phyloP scores from a whole-genome alignment of 2,888 invertebrate genomes.

The Tanytarsus gracilentus region DNA sequence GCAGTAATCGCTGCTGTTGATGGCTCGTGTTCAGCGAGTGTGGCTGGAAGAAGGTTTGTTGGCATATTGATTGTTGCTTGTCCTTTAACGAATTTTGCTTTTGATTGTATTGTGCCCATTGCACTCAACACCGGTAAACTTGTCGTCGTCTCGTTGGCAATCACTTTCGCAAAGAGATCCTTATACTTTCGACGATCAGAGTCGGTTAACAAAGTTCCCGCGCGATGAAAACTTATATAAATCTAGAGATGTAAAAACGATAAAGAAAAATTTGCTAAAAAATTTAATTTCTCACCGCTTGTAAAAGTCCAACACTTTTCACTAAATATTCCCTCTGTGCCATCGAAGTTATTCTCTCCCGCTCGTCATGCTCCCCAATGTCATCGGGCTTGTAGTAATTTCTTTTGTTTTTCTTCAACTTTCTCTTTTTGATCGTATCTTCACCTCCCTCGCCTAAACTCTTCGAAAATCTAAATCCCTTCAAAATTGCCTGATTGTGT shows the following conservation, averaged over 20 bases:
- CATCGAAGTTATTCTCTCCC: constrained; percentile 54
- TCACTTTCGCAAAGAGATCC: constrained; percentile 30
- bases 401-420: constrained; percentile 35
- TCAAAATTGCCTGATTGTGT: constrained; percentile 29
- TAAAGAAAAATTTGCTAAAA: not conserved
- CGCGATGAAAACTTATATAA: constrained; percentile 35
- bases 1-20: not conserved
- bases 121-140: not conserved
- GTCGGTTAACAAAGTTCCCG: constrained; percentile 37
- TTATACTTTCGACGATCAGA: constrained; percentile 38
- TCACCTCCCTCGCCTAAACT: constrained; percentile 35
- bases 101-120: constrained; percentile 13
- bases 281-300: constrained; percentile 44
- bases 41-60: too few species aligned
- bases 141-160: not conserved
- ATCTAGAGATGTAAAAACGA: constrained; percentile 35
- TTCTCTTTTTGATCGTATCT: constrained; percentile 15
- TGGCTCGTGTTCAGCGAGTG: not conserved
- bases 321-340: constrained; percentile 62
- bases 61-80: constrained; percentile 15
- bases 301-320: constrained; percentile 59
- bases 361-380: constrained; percentile 63
- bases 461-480: constrained; percentile 33
- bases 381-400: constrained; percentile 45
- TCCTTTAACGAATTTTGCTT: constrained; percentile 13